A percentile compares a stretch with the other conserved stretches of the same genome.
Evolutionary conservation across 2,797 vertebrate species (phyloP).

Genomic region (Valencia hispanica): DNA sequence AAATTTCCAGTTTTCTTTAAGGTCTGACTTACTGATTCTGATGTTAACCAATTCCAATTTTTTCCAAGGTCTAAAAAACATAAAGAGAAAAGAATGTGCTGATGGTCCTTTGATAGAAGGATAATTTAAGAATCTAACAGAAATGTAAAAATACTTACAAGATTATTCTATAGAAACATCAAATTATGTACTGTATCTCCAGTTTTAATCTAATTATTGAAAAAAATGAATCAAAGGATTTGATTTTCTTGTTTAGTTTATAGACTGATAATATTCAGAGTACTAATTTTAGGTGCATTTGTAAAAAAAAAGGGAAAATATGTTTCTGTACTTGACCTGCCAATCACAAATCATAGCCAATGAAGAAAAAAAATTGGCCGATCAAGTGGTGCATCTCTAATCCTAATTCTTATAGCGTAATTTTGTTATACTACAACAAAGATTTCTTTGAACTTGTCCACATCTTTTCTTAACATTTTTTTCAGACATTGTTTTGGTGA

Average conservation of each 20-base stretch:
- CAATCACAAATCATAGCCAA: neutral
- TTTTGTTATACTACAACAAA: neutral
- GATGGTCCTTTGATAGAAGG: too few species aligned
- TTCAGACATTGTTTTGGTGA: constrained; percentile 86
- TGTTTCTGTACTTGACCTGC: neutral
- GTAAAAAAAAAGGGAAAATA: neutral
- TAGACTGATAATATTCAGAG: neutral
- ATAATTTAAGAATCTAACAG: too few species aligned
- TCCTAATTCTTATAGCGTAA: neutral
- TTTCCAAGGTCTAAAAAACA: too few species aligned
- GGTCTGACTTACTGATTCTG: too few species aligned
- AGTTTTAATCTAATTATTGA: too few species aligned
- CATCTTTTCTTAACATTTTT: constrained; percentile 48
- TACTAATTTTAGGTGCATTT: neutral
- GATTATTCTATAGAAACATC: too few species aligned
- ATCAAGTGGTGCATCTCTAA: neutral
- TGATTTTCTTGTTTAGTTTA: neutral
- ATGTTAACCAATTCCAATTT: neutral
- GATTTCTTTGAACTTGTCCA: neutral
- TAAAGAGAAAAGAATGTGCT: too few species aligned
- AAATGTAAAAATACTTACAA: too few species aligned
- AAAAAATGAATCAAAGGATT: neutral
- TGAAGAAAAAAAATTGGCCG: neutral
- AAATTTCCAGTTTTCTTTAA: too few species aligned
- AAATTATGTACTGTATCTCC: too few species aligned